phyloP scores from a whole-genome alignment of 2,888 invertebrate species.

The Peribatodes rhomboidaria region DNA sequence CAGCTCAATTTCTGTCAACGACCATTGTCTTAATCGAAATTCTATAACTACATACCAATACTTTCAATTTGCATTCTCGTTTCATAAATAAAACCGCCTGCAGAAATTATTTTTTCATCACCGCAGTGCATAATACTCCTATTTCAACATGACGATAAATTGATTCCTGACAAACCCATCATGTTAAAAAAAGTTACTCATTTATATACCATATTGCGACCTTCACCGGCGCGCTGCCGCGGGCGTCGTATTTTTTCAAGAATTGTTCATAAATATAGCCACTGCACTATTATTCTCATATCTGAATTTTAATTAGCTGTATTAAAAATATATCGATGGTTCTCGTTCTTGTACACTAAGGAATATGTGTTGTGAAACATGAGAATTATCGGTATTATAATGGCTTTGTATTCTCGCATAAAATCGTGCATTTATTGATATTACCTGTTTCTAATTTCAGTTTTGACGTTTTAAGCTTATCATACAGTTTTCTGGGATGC shows the following conservation, averaged over 20 bases:
- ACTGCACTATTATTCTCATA: conserved; percentile 35
- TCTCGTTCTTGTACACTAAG: conserved; percentile 5
- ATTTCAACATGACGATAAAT: conserved; percentile 64
- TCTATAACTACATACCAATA: conserved; percentile 32
- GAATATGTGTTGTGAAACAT: conserved; percentile 8
- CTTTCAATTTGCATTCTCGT: conserved; percentile 27
- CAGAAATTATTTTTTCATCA: conserved; percentile 51
- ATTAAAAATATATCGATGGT: conserved; percentile 26
- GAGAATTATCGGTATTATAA: conserved; percentile 4
- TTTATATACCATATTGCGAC: conserved; percentile 56
- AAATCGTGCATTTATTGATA: not conserved
- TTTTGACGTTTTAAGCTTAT: not conserved
- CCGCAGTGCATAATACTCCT: conserved; percentile 41
- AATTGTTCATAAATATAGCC: conserved; percentile 36
- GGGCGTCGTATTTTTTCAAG: conserved; percentile 40
- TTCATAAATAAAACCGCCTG: conserved; percentile 40
- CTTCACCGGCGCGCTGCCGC: conserved; percentile 28
- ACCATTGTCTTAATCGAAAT: not conserved
- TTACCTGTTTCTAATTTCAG: not conserved
- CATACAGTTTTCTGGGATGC: not conserved
- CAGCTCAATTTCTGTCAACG: not conserved
- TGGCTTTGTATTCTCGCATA: not conserved
- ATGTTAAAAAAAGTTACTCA: conserved; percentile 45
- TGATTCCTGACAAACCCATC: conserved; percentile 64
- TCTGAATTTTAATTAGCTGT: conserved; percentile 36